phyloP scores from a whole-genome alignment of 2,888 invertebrate genomes.

The Tachina fera region DNA sequence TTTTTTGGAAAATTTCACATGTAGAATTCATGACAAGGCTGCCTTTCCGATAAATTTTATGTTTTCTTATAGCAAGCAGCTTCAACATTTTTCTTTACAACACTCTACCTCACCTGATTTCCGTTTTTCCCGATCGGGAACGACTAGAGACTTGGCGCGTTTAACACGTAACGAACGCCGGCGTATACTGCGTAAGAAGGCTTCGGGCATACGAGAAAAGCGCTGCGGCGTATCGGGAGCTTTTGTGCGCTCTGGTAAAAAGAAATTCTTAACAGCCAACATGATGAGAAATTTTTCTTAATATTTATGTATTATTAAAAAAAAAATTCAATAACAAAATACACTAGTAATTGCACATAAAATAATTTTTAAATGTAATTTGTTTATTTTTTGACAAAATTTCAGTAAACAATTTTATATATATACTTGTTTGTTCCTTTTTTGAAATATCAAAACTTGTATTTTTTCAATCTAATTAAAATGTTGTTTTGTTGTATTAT shows the following conservation, averaged over 20 bases:
- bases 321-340: background rate
- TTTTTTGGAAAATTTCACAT: no score
- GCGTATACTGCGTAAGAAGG: constrained; percentile 88
- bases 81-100: constrained; percentile 55
- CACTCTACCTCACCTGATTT: constrained; percentile 88
- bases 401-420: background rate
- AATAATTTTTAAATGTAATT: background rate
- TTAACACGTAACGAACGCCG: constrained; percentile 89
- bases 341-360: constrained; percentile 14
- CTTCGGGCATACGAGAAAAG: constrained; percentile 88
- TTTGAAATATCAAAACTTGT: background rate
- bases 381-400: background rate
- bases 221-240: constrained; percentile 85
- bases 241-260: constrained; percentile 85
- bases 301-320: constrained; percentile 20
- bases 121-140: constrained; percentile 88
- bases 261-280: constrained; percentile 90
- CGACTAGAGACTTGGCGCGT: constrained; percentile 89
- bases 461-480: constrained; percentile 14
- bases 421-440: background rate
- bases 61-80: background rate
- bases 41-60: no score
- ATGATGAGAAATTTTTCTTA: constrained; percentile 75
- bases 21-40: no score
- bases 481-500: no score